Evolutionary conservation across 2,797 vertebrate species (phyloP).

Genomic region (Sebastes nivosus): DNA sequence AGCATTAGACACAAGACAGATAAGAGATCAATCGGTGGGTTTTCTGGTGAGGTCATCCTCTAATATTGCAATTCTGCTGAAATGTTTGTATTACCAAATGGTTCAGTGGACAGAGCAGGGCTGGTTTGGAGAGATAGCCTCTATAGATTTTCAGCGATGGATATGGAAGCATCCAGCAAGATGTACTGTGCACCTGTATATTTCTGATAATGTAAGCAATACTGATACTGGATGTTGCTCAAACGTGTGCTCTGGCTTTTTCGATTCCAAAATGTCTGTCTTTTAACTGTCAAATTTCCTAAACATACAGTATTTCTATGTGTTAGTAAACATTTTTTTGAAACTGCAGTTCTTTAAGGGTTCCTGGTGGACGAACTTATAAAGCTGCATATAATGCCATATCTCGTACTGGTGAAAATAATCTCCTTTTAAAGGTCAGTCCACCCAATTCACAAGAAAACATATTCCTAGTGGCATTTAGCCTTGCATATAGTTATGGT

Average conservation of each 20-base stretch:
- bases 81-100: constrained; percentile 9
- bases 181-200: background rate
- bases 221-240: background rate
- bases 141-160: constrained; percentile 6
- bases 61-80: background rate
- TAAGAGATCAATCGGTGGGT: constrained; percentile 5
- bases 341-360: background rate
- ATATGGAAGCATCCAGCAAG: background rate
- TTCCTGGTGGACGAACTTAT: background rate
- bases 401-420: background rate
- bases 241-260: background rate
- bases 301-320: background rate
- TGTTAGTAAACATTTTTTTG: background rate
- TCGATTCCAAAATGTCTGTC: background rate
- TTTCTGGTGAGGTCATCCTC: constrained; percentile 2
- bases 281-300: background rate
- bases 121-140: constrained; percentile 29
- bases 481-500: background rate
- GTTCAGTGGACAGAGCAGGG: constrained; percentile 17
- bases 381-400: background rate
- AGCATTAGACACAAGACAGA: background rate
- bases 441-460: background rate
- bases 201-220: constrained; percentile 15
- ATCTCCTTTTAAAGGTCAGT: background rate
- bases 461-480: background rate